phyloP scores from a whole-genome alignment of 2,888 invertebrate genomes.

The Drosophila colorata region DNA sequence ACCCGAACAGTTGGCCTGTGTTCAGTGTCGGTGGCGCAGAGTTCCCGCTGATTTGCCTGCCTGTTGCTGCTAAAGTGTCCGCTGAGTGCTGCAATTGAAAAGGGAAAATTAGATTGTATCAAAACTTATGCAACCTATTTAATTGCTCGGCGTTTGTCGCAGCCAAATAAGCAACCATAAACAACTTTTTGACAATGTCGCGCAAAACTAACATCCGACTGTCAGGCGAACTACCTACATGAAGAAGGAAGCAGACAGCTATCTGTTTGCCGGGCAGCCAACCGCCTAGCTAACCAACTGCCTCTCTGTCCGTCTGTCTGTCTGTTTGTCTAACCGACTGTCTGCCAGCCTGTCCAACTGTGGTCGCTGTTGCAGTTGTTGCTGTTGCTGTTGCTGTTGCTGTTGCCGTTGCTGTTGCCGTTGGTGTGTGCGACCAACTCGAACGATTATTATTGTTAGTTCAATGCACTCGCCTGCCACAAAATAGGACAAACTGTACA shows the following conservation, averaged over 20 bases:
- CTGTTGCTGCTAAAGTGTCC: neutral
- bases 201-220: slow-evolving; percentile 19
- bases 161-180: too few relatives aligned
- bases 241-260: slow-evolving; percentile 55
- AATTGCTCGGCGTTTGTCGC: slow-evolving; percentile 11
- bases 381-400: slow-evolving; percentile 26
- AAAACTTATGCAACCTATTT: slow-evolving; percentile 24
- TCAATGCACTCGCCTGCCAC: slow-evolving; percentile 69
- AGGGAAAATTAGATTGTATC: slow-evolving; percentile 17
- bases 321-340: slow-evolving; percentile 22
- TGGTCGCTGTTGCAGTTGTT: slow-evolving; percentile 21
- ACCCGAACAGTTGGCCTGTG: slow-evolving; percentile 80
- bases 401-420: slow-evolving; percentile 17
- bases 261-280: slow-evolving; percentile 41
- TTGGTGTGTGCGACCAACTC: slow-evolving; percentile 38
- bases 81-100: slow-evolving; percentile 43
- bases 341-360: slow-evolving; percentile 24
- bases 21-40: slow-evolving; percentile 48
- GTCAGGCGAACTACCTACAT: slow-evolving; percentile 54
- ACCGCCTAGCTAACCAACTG: slow-evolving; percentile 11
- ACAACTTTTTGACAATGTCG: slow-evolving; percentile 29
- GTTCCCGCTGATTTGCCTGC: neutral
- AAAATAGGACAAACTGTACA: slow-evolving; percentile 64
- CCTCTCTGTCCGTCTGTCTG: slow-evolving; percentile 3
- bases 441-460: slow-evolving; percentile 64